Percentiles rank a stretch among this genome's conserved stretches.
These are phyloP conservation scores for Watsonalla cultraria DNA, from an alignment of 2,888 invertebrate species.

Conservation along the genomic window DNA sequence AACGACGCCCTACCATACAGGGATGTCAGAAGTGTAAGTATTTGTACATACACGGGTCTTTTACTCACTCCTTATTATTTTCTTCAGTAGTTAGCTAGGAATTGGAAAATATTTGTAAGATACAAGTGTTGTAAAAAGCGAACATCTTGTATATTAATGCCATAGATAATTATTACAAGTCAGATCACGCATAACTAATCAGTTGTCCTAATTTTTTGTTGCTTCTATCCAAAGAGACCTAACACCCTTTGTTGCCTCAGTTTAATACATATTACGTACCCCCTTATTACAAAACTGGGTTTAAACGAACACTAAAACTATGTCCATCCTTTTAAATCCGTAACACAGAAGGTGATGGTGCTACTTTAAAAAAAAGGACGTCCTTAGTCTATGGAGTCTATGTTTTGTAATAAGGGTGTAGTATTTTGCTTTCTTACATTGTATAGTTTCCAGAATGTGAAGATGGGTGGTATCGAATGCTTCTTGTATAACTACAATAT, in stretches of 20 bases:
- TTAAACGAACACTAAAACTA: no score
- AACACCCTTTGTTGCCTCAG: background rate
- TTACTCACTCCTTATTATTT: background rate
- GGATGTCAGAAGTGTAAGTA: constrained; percentile 90
- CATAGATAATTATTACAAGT: background rate
- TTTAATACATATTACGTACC: background rate
- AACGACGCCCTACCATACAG: constrained; percentile 91
- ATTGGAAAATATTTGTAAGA: background rate
- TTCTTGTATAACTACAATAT: background rate
- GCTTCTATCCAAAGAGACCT: background rate
- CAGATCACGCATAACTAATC: background rate
- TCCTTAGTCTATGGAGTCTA: no score
- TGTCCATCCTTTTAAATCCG: no score
- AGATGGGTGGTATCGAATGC: background rate
- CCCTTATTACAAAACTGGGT: no score
- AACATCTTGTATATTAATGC: background rate
- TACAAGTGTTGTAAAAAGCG: background rate
- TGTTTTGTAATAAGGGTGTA: no score
- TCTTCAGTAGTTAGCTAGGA: background rate
- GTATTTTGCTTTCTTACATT: background rate
- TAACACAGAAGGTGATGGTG: no score
- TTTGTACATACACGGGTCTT: constrained; percentile 5
- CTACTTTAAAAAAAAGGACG: no score
- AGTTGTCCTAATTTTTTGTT: background rate
- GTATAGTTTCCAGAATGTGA: background rate